These are phyloP conservation scores for Morpho achilles DNA, from an alignment of 2,888 invertebrate species.

Conservation along the genomic window DNA sequence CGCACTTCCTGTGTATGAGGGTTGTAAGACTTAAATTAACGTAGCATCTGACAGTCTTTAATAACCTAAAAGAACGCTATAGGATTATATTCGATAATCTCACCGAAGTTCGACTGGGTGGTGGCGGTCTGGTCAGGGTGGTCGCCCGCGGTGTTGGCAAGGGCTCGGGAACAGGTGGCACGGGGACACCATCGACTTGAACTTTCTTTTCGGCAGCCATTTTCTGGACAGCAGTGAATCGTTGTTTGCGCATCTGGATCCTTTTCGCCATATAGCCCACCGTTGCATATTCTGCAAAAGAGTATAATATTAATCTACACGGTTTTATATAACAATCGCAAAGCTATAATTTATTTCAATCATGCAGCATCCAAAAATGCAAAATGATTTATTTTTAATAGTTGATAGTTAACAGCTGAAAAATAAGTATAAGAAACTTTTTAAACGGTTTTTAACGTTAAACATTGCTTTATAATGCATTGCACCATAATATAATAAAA, in stretches of 20 bases:
- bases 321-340: slow-evolving; percentile 14
- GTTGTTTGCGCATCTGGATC: slow-evolving; percentile 97
- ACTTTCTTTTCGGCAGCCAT: slow-evolving; percentile 94
- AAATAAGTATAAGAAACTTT: too few relatives aligned
- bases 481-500: too few relatives aligned
- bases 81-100: slow-evolving; percentile 13
- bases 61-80: slow-evolving; percentile 29
- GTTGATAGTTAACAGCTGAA: too few relatives aligned
- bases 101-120: slow-evolving; percentile 68
- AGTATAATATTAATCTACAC: slow-evolving; percentile 23
- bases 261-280: slow-evolving; percentile 99
- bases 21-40: slow-evolving; percentile 34
- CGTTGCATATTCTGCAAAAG: slow-evolving; percentile 94
- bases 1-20: slow-evolving; percentile 88
- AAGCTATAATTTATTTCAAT: slow-evolving; percentile 19
- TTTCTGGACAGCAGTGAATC: slow-evolving; percentile 93
- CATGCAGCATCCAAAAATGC: neutral
- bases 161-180: slow-evolving; percentile 80
- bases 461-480: too few relatives aligned
- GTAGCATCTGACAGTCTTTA: slow-evolving; percentile 17
- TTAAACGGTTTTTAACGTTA: too few relatives aligned
- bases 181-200: slow-evolving; percentile 85
- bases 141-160: slow-evolving; percentile 80
- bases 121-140: slow-evolving; percentile 81
- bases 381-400: neutral